Evolutionary conservation across 2,113 vertebrate genomes (phyloP).

Genomic region (Oceanites oceanicus): DNA sequence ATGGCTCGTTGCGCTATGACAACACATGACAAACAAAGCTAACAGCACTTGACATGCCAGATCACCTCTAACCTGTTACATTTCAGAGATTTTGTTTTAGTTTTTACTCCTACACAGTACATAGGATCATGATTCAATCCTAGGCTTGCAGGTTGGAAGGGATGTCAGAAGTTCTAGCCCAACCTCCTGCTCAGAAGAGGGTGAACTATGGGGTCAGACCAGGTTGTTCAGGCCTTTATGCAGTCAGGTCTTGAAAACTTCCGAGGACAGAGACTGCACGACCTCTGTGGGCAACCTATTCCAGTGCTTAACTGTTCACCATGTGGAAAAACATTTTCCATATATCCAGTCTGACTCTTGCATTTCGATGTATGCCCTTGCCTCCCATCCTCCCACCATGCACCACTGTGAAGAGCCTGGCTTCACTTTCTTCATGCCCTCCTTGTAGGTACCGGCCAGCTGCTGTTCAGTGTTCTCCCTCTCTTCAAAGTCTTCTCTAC

Average conservation of each 20-base stretch:
- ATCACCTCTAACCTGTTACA: not conserved
- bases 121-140: not conserved
- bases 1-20: not conserved
- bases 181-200: not conserved
- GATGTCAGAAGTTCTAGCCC: not conserved
- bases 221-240: not conserved
- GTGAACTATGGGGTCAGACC: not conserved
- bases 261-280: not conserved
- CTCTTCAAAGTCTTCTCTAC: not conserved
- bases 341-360: not conserved
- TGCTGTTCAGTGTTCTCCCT: not conserved
- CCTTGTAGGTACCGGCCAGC: not conserved
- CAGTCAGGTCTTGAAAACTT: not conserved
- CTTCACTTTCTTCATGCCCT: not conserved
- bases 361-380: not conserved
- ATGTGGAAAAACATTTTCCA: not conserved
- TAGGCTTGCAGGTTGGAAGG: not conserved
- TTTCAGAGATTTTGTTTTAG: not conserved
- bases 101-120: not conserved
- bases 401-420: not conserved
- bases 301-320: not conserved
- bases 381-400: not conserved
- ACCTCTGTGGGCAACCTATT: not conserved
- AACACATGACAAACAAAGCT: not conserved
- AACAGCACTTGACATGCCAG: not conserved